Conservation (phyloP, 1,140 invertebrate genomes). For the Drosophila novamexicana region DNA sequence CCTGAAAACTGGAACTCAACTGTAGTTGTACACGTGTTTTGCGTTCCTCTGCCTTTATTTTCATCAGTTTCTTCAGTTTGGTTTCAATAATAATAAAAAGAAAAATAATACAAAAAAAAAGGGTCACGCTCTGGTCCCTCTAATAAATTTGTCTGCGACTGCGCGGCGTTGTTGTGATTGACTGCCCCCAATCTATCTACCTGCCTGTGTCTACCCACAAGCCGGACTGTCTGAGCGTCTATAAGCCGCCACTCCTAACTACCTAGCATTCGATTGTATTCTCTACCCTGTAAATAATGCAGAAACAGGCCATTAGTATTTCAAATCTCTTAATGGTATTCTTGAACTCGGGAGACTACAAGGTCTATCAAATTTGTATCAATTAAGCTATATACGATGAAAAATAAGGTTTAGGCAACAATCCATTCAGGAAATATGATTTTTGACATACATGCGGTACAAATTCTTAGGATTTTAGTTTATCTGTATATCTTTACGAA, state of each 20-base stretch:
- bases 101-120: constrained; percentile 34
- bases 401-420: no score
- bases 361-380: no score
- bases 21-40: constrained; percentile 36
- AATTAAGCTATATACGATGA: no score
- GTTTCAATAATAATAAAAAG: constrained; percentile 26
- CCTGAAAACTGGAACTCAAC: constrained; percentile 9
- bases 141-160: constrained; percentile 71
- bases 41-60: constrained; percentile 5
- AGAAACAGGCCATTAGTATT: no score
- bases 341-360: no score
- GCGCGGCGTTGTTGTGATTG: constrained; percentile 59
- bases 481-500: no score
- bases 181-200: constrained; percentile 70
- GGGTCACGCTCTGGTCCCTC: constrained; percentile 52
- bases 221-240: not conserved
- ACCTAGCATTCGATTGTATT: constrained; percentile 40
- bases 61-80: constrained; percentile 18
- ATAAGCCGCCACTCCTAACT: constrained; percentile 13
- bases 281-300: no score
- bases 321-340: no score
- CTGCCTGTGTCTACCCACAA: constrained; percentile 28
- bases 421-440: no score
- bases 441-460: no score
- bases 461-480: no score